phyloP scores from a whole-genome alignment of 2,113 vertebrate genomes.

The Gavia stellata region DNA sequence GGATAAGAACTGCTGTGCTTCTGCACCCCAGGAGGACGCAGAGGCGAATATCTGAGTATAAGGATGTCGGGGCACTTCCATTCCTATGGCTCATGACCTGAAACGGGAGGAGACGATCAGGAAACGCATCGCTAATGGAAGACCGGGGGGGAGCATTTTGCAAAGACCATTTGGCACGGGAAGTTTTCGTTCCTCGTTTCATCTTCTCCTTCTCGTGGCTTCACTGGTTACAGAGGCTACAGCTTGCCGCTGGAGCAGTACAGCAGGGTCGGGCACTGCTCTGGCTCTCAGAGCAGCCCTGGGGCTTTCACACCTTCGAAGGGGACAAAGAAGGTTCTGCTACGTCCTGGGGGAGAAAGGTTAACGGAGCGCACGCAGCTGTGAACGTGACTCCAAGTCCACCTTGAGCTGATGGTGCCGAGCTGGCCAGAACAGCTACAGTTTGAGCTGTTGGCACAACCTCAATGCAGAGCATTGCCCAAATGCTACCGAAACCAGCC shows the following conservation, averaged over 20 bases:
- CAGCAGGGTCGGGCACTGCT: not conserved
- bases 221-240: not conserved
- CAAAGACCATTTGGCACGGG: not conserved
- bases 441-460: not conserved
- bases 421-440: not conserved
- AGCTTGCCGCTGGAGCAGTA: not conserved
- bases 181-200: not conserved
- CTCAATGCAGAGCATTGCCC: not conserved
- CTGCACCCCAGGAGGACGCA: not conserved
- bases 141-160: not conserved
- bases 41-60: not conserved
- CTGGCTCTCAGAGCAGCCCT: not conserved
- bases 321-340: not conserved
- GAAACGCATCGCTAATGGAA: not conserved
- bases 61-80: not conserved
- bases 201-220: not conserved
- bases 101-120: not conserved
- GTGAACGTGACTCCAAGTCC: not conserved
- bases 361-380: accelerated
- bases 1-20: not conserved
- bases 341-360: no score
- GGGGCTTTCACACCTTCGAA: not conserved
- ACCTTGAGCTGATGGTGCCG: not conserved
- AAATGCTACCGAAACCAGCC: not conserved
- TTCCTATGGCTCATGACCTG: not conserved